Conservation (phyloP, 2,797 vertebrate species). For the Molossus alvarezi region DNA sequence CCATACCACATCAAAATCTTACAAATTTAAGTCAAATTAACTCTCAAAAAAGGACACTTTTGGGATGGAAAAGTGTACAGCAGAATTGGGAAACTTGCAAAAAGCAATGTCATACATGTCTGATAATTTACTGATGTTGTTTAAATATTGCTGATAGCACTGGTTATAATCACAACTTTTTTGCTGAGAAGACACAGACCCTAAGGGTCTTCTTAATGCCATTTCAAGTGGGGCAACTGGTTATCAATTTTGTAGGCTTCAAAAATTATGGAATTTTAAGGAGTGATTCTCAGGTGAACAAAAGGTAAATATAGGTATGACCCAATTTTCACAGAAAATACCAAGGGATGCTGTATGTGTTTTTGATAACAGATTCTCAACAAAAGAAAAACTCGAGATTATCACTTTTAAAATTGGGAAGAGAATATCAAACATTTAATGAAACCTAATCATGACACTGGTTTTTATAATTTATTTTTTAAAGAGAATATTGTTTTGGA, state of each 20-base stretch:
- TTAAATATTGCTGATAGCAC: background rate
- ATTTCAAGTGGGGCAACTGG: background rate
- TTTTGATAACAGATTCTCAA: background rate
- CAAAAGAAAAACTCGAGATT: background rate
- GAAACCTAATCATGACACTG: background rate
- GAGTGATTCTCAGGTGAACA: background rate
- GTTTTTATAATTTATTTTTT: constrained; percentile 51
- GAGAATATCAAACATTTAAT: constrained; percentile 45
- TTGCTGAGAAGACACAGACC: background rate
- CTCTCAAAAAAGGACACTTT: background rate
- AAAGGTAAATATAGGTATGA: background rate
- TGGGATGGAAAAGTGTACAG: background rate
- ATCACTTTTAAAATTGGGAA: constrained; percentile 33
- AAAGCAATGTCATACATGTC: background rate
- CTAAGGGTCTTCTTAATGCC: background rate
- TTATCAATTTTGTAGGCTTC: background rate
- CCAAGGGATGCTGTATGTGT: background rate
- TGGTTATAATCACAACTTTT: background rate
- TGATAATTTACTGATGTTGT: background rate
- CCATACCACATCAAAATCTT: background rate
- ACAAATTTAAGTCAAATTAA: constrained; percentile 44
- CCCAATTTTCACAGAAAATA: constrained; percentile 51
- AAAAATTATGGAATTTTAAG: constrained; percentile 45
- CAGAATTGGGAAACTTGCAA: background rate
- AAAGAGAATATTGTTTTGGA: background rate